A percentile compares a stretch with the other conserved stretches of the same genome.
phyloP scores from a whole-genome alignment of 2,888 invertebrate species.

The Portevinia maculata region DNA sequence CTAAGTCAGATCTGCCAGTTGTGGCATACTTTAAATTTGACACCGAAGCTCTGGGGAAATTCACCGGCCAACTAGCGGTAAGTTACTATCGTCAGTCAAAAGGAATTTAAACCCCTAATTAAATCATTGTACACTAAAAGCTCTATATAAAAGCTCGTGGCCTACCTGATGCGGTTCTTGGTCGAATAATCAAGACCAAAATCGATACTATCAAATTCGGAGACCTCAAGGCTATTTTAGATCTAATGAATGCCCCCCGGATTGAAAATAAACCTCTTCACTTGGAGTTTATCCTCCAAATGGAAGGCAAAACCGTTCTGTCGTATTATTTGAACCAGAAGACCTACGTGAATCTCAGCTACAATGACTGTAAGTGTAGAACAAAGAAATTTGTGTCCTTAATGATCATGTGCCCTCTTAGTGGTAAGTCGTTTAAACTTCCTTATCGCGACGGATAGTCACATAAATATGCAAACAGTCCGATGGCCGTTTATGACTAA shows the following conservation, averaged over 20 bases:
- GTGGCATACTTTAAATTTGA: conserved; percentile 85
- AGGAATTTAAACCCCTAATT: not conserved
- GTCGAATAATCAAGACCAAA: conserved; percentile 82
- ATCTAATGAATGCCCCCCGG: conserved; percentile 83
- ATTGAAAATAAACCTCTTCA: conserved; percentile 84
- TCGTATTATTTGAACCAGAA: conserved; percentile 88
- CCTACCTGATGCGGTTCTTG: conserved; percentile 83
- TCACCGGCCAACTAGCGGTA: conserved; percentile 85
- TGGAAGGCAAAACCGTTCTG: conserved; percentile 87
- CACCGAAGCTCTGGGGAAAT: conserved; percentile 85
- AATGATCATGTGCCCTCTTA: conserved; percentile 78
- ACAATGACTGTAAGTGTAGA: conserved; percentile 85
- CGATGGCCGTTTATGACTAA: conserved; percentile 84
- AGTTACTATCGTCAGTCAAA: conserved; percentile 47
- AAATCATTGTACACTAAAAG: conserved; percentile 80
- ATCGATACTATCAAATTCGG: conserved; percentile 84
- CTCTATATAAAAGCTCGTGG: conserved; percentile 85
- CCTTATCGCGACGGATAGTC: conserved; percentile 85
- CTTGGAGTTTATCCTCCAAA: conserved; percentile 86
- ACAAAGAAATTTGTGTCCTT: not conserved
- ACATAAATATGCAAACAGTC: conserved; percentile 85
- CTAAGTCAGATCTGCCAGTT: conserved; percentile 86
- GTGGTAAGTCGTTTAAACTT: conserved; percentile 85
- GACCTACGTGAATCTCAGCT: conserved; percentile 85
- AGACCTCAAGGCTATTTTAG: conserved; percentile 83